phyloP scores from a whole-genome alignment of 2,888 invertebrate species.

The Holacanthella duospinosa region DNA sequence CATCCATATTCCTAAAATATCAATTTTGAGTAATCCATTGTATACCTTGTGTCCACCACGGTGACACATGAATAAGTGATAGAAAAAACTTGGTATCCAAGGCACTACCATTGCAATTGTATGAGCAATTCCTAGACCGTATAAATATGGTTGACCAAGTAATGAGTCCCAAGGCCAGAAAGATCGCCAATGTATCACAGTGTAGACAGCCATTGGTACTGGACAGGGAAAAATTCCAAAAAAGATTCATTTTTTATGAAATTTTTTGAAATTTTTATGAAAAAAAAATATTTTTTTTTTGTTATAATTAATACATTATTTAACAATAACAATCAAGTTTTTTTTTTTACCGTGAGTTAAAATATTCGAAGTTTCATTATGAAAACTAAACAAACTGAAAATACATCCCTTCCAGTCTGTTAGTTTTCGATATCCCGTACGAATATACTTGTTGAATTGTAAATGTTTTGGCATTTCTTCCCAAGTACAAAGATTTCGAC shows the following conservation, averaged over 20 bases:
- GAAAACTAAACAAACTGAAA: not conserved
- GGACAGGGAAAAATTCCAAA: too few species aligned
- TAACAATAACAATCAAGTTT: too few species aligned
- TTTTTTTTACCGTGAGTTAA: not conserved
- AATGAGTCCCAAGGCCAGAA: not conserved
- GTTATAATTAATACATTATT: not conserved
- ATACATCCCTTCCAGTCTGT: not conserved
- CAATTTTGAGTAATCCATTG: not conserved
- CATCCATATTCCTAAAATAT: slow-evolving; percentile 2
- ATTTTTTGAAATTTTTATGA: not conserved
- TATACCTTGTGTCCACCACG: not conserved
- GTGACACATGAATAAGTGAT: not conserved
- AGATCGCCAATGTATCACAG: not conserved
- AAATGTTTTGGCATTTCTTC: not conserved
- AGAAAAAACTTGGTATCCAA: not conserved
- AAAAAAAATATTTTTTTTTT: not conserved
- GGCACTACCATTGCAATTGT: not conserved
- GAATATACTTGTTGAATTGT: not conserved
- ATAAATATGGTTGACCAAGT: not conserved
- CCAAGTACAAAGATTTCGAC: too few species aligned
- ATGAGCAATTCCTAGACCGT: not conserved
- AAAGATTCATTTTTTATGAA: not conserved
- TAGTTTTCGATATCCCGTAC: not conserved
- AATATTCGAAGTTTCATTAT: not conserved
- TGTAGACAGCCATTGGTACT: not conserved